Conservation (phyloP, 1,140 invertebrate genomes). For the Eueides isabella region DNA sequence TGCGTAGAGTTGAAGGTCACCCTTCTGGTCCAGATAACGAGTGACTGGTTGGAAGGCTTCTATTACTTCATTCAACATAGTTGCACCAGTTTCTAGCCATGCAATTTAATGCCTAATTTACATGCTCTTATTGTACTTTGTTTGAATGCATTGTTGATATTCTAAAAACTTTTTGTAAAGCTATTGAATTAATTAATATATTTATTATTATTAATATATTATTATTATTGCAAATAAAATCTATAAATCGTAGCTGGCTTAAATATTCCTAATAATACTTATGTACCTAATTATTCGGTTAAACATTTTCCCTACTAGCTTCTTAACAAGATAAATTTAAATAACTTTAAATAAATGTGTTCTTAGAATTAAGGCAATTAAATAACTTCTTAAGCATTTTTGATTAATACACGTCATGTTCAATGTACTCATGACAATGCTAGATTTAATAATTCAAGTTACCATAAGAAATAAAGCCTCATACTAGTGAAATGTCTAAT, state of each 20-base stretch:
- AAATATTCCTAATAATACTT: neutral
- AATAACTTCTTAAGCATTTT: slow-evolving; percentile 56
- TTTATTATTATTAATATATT: no score
- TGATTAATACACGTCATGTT: slow-evolving; percentile 73
- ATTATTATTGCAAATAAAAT: neutral
- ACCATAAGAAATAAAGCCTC: slow-evolving; percentile 50
- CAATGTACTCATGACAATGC: slow-evolving; percentile 76
- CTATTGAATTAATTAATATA: neutral
- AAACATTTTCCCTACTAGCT: neutral
- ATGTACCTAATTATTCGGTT: neutral
- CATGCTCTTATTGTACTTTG: neutral
- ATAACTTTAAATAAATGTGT: slow-evolving; percentile 49
- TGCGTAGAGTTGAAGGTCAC: slow-evolving; percentile 69
- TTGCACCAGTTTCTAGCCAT: neutral
- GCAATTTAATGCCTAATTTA: neutral
- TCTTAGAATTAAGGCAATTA: slow-evolving; percentile 63
- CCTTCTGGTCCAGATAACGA: slow-evolving; percentile 68
- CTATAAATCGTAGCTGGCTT: neutral
- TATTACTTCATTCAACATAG: slow-evolving; percentile 44
- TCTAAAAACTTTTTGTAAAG: neutral
- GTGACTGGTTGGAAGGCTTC: slow-evolving; percentile 49
- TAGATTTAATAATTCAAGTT: slow-evolving; percentile 69
- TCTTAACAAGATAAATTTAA: neutral
- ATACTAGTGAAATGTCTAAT: slow-evolving; percentile 72
- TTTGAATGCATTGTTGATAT: neutral